Evolutionary conservation across 2,113 vertebrate genomes (phyloP).

Genomic region (Caloenas nicobarica): DNA sequence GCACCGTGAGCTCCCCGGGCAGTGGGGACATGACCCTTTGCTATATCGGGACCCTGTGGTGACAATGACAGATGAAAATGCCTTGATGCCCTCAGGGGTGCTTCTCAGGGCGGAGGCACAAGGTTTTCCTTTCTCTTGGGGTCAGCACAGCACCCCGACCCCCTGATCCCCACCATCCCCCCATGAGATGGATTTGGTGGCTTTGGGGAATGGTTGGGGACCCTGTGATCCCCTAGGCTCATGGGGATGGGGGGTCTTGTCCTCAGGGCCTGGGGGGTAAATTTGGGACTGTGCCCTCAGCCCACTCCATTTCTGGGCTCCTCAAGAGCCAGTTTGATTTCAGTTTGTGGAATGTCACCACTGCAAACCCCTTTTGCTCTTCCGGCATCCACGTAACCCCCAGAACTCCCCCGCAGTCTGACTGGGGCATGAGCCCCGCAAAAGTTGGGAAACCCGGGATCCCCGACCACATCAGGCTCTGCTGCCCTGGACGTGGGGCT

Average conservation of each 20-base stretch:
- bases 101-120: fast-evolving
- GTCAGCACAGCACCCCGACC: fast-evolving
- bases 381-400: fast-evolving
- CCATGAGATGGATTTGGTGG: not conserved
- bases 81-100: not conserved
- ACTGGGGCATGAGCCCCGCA: not conserved
- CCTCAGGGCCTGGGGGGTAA: not conserved
- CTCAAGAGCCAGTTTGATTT: not conserved
- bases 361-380: not conserved
- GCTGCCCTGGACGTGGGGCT: fast-evolving
- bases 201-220: not conserved
- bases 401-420: fast-evolving
- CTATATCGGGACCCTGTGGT: fast-evolving
- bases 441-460: not conserved
- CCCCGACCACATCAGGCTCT: fast-evolving
- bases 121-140: not conserved
- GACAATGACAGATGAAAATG: fast-evolving
- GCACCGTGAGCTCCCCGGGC: fast-evolving
- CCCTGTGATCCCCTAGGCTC: not conserved
- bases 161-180: fast-evolving
- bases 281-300: not conserved
- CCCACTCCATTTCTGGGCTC: not conserved
- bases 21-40: fast-evolving
- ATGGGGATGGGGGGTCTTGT: not conserved
- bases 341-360: fast-evolving